Base-by-base conservation (phyloP, 2,113 vertebrate genomes). In the Chunga burmeisteri region DNA sequence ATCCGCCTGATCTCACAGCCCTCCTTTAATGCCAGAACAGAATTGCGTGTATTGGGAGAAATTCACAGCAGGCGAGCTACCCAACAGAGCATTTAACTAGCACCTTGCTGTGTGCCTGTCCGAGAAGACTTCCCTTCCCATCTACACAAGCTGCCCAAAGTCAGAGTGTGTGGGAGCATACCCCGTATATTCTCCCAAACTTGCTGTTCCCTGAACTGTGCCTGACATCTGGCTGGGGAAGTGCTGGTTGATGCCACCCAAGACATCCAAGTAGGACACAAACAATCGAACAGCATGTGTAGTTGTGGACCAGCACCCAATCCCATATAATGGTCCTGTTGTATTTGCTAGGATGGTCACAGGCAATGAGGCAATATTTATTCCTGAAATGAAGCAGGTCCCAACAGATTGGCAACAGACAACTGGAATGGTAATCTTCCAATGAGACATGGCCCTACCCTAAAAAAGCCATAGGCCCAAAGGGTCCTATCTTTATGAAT, bases 281-380 rank as follows among this genome's bases (percentile, higher is more conserved):
- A 71, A 52, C 15, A 55, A 5, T 12, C 1, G 1, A 62, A 56
- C 0, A 7, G 8, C 15, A 10, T 4, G 10, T 15, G 9, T 55
- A 27, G 30, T 8, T 36, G n/a, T 2, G 16, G 49, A 36, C 8
- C 42, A 22, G 25, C 27, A 27, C n/a, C 42, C 47, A 72, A 0
- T 17, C 36, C 26, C 23, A 4, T 8, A 4, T 42, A 36, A 46
- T 3, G 4, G 20, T 29, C 62, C 29, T 49, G 4, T 34, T 42
- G 5, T 18, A 10, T 68, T 72, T 78, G 10, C 23, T 61, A 11
- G 49, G 61, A 73, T 1, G 4, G 18, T 47, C 55, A 49, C 15
- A 74, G 29, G 11, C 42, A 78, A 27, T 32, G 15, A 61, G 50
- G 46, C 26, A 49, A 32, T 44, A 44, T 30, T 77, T 49, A 26